Base-by-base conservation (phyloP, 2,797 vertebrate species). In the Ctenochaetus hawaiiensis region DNA sequence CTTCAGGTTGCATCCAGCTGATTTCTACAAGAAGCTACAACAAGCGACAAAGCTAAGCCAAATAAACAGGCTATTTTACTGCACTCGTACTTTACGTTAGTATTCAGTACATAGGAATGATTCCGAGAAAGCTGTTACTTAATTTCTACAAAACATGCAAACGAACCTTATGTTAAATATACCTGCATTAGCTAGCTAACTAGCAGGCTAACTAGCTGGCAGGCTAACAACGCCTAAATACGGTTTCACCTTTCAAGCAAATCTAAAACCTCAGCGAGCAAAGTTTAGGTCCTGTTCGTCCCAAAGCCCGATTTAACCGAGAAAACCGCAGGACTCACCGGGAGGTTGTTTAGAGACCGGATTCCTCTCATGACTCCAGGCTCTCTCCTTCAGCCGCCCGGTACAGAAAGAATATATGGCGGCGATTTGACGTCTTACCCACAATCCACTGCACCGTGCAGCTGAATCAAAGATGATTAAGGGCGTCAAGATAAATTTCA, bases 341-440 rank as follows among this genome's bases (percentile, higher is more conserved):
- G 87, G 68, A 95, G 62, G 39, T 72, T 73, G 77, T 85, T 88
- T 1, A 95, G 70, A 66, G 90, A 78, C 30, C 87, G 87, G 72
- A 95, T 90, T 84, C 91, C 92, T 80, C 86, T 93, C 95, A 95
- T 95, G 90, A 70, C 88, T 92, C 65, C 52, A 2, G 22, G 11
- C 16, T 82, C 74, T 90, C 77, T 89, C 89, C 90, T 92, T 90
- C 90, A 83, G 39, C 39, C 39, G 39, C 66, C 87, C 78, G 84
- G 82, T 16, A 58, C 16, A 69, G 72, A 85, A 77, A 80, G 72
- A 82, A 80, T 71, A 41, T 81, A 93, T 93, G 86, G 90, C 88
- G 86, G 81, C 71, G 30, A 71, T 41, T 6, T 72, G 63, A 82
- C 77, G 67, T 90, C 12, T 48, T 78, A 87, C 92, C 94, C 94